These are phyloP conservation scores for Drosophila helvetica DNA, from an alignment of 2,888 invertebrate genomes.

Conservation along the genomic window DNA sequence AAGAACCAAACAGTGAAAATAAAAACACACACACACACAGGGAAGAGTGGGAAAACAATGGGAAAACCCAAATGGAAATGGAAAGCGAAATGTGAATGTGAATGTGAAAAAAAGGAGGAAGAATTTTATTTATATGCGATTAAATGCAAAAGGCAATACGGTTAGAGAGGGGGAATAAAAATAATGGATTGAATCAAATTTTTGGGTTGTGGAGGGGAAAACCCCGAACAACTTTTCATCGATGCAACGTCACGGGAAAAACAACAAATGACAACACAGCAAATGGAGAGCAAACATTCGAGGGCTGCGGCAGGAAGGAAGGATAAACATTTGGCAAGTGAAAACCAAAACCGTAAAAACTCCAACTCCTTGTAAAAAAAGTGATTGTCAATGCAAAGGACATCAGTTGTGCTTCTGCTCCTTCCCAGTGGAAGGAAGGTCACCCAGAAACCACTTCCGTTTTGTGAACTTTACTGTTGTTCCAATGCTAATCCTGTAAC, in stretches of 20 bases:
- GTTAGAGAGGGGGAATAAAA: constrained; percentile 44
- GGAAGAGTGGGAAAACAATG: constrained; percentile 49
- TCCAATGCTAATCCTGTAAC: constrained; percentile 71
- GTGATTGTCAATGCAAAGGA: constrained; percentile 48
- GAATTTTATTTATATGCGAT: constrained; percentile 69
- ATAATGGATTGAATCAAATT: constrained; percentile 73
- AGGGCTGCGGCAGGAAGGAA: constrained; percentile 7
- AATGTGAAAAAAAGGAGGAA: constrained; percentile 38
- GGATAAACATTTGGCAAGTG: constrained; percentile 51
- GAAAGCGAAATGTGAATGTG: constrained; percentile 48
- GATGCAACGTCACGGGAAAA: constrained; percentile 49
- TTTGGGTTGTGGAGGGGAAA: constrained; percentile 37
- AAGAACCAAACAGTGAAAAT: constrained; percentile 40
- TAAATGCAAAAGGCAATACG: constrained; percentile 47
- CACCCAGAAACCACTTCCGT: constrained; percentile 13
- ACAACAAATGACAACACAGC: constrained; percentile 59
- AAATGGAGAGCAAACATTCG: constrained; percentile 53
- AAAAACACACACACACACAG: constrained; percentile 24
- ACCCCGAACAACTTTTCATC: constrained; percentile 7
- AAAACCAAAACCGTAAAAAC: constrained; percentile 21
- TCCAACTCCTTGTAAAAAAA: constrained; percentile 53
- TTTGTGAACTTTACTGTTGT: constrained; percentile 45
- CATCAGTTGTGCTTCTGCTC: background rate
- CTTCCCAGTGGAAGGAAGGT: background rate
- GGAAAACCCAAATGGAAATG: constrained; percentile 58